Conservation (phyloP, 37 sponge, comb jelly and placozoan species). For the Lycopodina hypogea region DNA sequence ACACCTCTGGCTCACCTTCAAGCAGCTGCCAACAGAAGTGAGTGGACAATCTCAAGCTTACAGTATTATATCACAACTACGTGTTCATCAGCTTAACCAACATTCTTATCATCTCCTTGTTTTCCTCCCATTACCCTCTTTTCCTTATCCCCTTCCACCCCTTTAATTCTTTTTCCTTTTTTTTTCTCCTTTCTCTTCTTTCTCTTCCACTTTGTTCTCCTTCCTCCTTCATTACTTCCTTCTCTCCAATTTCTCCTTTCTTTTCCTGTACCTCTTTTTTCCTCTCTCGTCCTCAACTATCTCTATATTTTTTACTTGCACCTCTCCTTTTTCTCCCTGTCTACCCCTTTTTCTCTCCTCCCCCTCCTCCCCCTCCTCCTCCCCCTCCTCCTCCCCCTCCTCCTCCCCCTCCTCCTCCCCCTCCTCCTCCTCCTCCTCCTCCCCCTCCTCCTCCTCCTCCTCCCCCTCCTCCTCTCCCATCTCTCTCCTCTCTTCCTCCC, state of each 20-base stretch:
- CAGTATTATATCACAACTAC: too few species aligned
- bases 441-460: constrained; percentile 2
- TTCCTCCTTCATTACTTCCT: background rate
- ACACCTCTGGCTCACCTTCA: constrained; percentile 24
- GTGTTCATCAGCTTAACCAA: too few species aligned
- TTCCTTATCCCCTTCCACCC: too few species aligned
- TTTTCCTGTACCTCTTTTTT: background rate
- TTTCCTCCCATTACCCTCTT: too few species aligned
- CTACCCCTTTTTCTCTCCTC: background rate
- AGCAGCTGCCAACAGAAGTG: constrained; percentile 2
- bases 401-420: background rate
- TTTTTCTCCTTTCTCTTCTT: background rate
- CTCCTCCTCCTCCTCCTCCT: constrained; percentile 8
- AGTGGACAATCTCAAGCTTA: too few species aligned
- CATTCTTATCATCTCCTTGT: too few species aligned
- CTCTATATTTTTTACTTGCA: background rate
- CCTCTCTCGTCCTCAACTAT: background rate
- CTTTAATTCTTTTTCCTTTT: too few species aligned
- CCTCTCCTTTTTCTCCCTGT: background rate
- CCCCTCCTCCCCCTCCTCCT: background rate
- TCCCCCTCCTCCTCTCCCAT: too few species aligned
- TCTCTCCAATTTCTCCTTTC: background rate
- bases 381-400: background rate
- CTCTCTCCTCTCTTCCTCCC: too few species aligned
- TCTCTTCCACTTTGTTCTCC: background rate